Percentiles rank a stretch among this genome's conserved stretches.
Evolutionary conservation across 2,113 vertebrate genomes (phyloP).

Genomic region (Dasyprocta punctata): DNA sequence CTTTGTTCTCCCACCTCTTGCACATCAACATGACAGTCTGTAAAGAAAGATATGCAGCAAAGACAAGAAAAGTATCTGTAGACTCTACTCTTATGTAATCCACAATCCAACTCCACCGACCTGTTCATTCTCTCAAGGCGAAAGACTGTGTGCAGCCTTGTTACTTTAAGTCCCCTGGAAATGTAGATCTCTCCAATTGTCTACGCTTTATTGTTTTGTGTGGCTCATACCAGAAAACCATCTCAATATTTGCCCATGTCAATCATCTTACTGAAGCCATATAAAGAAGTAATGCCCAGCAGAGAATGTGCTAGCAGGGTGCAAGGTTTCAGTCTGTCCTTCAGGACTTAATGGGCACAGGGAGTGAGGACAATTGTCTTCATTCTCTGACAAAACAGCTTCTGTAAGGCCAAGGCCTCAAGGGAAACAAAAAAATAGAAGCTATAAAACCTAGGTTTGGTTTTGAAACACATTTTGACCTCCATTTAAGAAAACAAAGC

Average conservation of each 20-base stretch:
- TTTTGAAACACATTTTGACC: constrained; percentile 10
- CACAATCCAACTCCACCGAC: neutral
- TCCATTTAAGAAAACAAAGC: constrained; percentile 27
- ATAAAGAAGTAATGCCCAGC: neutral
- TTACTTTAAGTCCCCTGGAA: neutral
- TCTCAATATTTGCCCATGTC: neutral
- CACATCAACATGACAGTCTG: neutral
- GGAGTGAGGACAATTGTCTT: neutral
- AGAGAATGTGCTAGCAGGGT: neutral
- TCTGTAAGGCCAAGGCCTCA: neutral
- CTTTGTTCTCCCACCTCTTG: neutral
- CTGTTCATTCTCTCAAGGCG: neutral
- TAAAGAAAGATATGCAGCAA: neutral
- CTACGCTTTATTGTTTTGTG: neutral
- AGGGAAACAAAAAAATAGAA: neutral
- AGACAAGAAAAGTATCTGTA: neutral
- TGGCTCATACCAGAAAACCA: neutral
- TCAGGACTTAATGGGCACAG: neutral
- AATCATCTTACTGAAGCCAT: neutral
- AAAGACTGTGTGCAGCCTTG: neutral
- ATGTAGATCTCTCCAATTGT: neutral
- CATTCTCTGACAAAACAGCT: neutral
- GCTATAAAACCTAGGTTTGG: neutral
- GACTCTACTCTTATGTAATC: neutral
- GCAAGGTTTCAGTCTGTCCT: neutral